Conservation (phyloP, 2,113 vertebrate species). For the Uria aalge region DNA sequence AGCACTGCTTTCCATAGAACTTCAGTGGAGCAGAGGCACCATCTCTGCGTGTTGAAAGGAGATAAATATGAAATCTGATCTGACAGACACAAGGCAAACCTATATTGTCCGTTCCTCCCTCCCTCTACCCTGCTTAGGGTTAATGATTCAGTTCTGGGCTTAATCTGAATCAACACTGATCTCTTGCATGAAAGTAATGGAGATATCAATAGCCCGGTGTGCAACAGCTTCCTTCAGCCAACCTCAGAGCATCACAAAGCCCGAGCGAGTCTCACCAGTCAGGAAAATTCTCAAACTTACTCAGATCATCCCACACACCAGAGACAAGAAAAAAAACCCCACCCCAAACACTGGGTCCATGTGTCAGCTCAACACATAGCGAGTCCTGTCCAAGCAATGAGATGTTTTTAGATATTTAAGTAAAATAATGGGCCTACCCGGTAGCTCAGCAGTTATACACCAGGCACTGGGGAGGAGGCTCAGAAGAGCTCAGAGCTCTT, state of each 20-base stretch:
- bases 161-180: background rate
- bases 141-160: background rate
- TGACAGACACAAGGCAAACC: background rate
- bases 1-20: background rate
- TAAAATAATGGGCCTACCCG: background rate
- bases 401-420: background rate
- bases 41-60: background rate
- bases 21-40: background rate
- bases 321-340: background rate
- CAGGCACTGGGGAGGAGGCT: background rate
- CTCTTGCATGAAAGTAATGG: background rate
- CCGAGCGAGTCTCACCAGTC: background rate
- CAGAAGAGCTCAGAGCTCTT: background rate
- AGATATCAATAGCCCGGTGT: background rate
- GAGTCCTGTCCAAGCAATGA: background rate
- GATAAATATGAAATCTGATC: background rate
- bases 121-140: background rate
- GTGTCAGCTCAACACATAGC: background rate
- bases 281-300: background rate
- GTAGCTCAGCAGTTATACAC: background rate
- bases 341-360: background rate
- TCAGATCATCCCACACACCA: background rate
- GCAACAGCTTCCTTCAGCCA: background rate
- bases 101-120: fast-evolving
- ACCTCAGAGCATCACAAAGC: background rate